Base-by-base conservation (phyloP, 2,113 vertebrate genomes). In the Oophaga pumilio region DNA sequence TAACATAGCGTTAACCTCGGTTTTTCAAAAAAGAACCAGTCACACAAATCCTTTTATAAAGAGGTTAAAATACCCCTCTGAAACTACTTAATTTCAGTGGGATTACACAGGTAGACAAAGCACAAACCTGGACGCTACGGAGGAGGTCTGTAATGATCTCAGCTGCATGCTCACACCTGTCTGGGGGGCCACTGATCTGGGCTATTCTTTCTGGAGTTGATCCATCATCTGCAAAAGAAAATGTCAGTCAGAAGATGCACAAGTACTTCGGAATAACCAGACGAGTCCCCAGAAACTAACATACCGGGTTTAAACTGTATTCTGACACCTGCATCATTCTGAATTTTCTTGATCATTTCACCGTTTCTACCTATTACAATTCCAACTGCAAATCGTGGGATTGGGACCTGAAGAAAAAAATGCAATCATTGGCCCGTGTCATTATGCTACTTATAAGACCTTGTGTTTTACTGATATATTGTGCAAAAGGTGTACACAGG, bases 291-390 rank as follows among this genome's bases (percentile, higher is more conserved):
- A 26, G 26, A 53, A 26, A 59, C 0, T 43, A 10, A 85, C 94
- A 90, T 78, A 98, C 98, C 98, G 94, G 97, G 98, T 90, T 99
- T 99, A 92, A 99, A 99, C 78, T 99, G 98, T 91, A 99, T 99
- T 90, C 98, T 93, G 90, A 99, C 98, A 0, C 98, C 98, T 49
- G 98, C 97, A 93, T 99, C 98, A 49, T 97, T 99, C 91, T 99
- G 98, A 89, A 99, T 99, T 92, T 99, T 99, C 95, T 99, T 99
- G 15, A 99, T 99, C 98, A 99, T 99, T 90, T 99, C 98, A 89
- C 98, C 98, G 62, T 97, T 99, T 94, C 98, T 96, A 87, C 98
- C 98, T 74, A 99, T 99, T 76, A 99, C 97, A 90, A 99, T 99
- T 87, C 98, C 98, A 60, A 99, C 98, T 89, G 98, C 98, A 94